Conservation (phyloP, 2,888 invertebrate species). For the Crepidodera aurea region DNA sequence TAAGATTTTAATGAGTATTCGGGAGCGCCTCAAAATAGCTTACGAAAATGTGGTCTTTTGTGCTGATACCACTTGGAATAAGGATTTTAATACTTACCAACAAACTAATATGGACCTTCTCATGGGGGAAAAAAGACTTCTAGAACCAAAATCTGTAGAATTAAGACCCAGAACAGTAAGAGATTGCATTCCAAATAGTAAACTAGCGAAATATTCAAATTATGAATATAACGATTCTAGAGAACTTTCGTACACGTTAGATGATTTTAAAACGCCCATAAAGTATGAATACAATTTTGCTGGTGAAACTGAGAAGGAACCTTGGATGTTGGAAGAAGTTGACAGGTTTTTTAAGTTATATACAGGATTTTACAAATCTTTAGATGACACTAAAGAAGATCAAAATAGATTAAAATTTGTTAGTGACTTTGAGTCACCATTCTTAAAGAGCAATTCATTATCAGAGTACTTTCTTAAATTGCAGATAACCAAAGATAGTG, state of each 20-base stretch:
- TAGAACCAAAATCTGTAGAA: conserved; percentile 46
- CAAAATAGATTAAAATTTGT: conserved; percentile 24
- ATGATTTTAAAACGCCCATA: conserved; percentile 36
- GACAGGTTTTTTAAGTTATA: conserved; percentile 53
- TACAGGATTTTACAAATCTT: conserved; percentile 28
- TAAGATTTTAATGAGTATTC: conserved; percentile 46
- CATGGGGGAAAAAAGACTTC: conserved; percentile 43
- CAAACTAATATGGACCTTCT: conserved; percentile 54
- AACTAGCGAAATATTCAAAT: conserved; percentile 65
- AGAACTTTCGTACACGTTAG: conserved; percentile 59
- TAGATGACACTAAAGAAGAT: conserved; percentile 15
- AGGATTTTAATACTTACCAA: conserved; percentile 47
- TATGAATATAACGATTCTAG: conserved; percentile 63
- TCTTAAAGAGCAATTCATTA: conserved; percentile 48
- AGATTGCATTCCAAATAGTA: conserved; percentile 72
- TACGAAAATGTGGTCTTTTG: conserved; percentile 55
- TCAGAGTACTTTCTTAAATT: conserved; percentile 39
- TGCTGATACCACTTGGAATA: conserved; percentile 56
- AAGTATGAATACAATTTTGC: conserved; percentile 36
- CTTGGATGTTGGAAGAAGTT: conserved; percentile 70
- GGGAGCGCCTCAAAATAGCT: conserved; percentile 54
- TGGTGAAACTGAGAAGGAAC: conserved; percentile 60
- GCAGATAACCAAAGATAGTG: conserved; percentile 42
- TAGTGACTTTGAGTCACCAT: conserved; percentile 46
- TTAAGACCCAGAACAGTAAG: conserved; percentile 64